A percentile compares a stretch with the other conserved stretches of the same genome.
Evolutionary conservation across 2,888 invertebrate species (phyloP).

Genomic region (Synanthedon andrenaeformis): DNA sequence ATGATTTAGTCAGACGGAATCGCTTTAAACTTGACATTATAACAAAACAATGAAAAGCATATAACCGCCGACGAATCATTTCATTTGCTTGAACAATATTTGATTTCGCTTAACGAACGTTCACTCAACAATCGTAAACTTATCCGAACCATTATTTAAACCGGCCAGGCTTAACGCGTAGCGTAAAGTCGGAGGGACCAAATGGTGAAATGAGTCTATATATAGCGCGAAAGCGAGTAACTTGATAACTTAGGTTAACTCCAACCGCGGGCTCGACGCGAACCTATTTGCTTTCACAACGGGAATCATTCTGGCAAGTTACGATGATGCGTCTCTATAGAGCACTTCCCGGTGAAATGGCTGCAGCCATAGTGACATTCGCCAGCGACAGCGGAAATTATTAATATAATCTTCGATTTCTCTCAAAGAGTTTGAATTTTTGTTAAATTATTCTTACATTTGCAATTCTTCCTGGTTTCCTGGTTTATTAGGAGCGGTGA

Average conservation of each 20-base stretch:
- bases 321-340: conserved; percentile 27
- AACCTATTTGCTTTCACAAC: conserved; percentile 23
- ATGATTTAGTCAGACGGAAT: too few species aligned
- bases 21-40: background rate
- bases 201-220: too few species aligned
- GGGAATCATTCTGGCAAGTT: conserved; percentile 32
- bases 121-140: background rate
- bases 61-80: background rate
- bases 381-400: background rate
- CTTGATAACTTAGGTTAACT: background rate
- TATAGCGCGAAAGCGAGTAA: background rate
- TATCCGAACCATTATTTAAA: background rate
- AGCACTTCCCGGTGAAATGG: background rate
- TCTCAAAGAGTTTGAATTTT: too few species aligned
- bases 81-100: background rate
- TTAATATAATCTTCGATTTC: too few species aligned
- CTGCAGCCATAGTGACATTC: background rate
- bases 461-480: too few species aligned
- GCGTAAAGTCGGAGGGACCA: too few species aligned
- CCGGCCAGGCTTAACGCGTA: background rate
- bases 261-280: background rate
- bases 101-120: background rate
- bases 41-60: background rate
- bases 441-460: too few species aligned
- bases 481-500: too few species aligned